Base-by-base conservation (phyloP, 2,797 vertebrate species). In the Vespertilio murinus region DNA sequence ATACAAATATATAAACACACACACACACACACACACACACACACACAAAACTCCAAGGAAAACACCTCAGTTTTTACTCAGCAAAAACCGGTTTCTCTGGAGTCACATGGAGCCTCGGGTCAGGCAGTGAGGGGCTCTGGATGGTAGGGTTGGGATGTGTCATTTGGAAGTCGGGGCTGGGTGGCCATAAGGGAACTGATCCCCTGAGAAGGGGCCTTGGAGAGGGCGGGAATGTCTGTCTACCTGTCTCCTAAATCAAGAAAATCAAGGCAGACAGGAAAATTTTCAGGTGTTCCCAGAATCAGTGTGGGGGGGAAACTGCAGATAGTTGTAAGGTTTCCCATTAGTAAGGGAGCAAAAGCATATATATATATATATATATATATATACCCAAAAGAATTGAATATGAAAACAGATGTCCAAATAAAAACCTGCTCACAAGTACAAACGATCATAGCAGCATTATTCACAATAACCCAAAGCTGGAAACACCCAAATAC, bases 361-460 rank as follows among this genome's bases (percentile, higher is more conserved):
- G 45, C 70, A 67, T 80, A 13, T 16, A 85, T 64, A 79, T 14
- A 71, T 83, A 61, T 74, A 67, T 80, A 13, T 16, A 85, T 64
- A 79, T 14, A 71, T 83, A 61, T 7, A 12, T 65, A 59, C 28
- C 11, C 33, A 4, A n/a, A 54, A 83, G 28, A 78, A 90, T 0
- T 47, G 69, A 82, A 78, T 45, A 78, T 78, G 84, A 91, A 91
- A 85, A 89, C 59, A 94, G 23, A 23, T 40, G 12, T 89, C 85
- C 61, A 64, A 88, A 74, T 56, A 93, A 80, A 93, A 86, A 42
- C 49, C 38, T 92, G 23, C 35, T 14, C 5, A 1, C 18, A 40
- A 56, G 33, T 22, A 3, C 9, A 70, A 82, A 49, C 0, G 2
- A 56, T 42, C 38, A 73, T 7, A 67, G 33, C 52, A 73, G 23